These are phyloP conservation scores for Uropsilus gracilis DNA, from an alignment of 2,113 vertebrate species.

Conservation along the genomic window DNA sequence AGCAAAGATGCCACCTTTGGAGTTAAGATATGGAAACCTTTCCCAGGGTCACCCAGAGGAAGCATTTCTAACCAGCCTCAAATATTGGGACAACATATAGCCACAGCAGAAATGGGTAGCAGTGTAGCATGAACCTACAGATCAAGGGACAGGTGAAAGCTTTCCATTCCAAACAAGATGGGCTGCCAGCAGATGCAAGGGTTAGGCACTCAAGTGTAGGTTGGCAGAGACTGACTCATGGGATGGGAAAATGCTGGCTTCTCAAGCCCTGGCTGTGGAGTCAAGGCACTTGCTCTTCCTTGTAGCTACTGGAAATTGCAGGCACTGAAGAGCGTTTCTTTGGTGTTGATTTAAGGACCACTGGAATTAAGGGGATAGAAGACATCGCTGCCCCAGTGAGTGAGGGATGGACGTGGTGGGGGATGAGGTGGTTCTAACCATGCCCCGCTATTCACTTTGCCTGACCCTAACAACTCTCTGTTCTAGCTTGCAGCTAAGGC, in stretches of 20 bases:
- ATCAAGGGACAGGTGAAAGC: fast-evolving
- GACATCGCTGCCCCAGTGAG: not conserved
- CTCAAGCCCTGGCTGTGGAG: not conserved
- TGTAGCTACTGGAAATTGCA: constrained; percentile 92
- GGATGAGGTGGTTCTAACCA: not conserved
- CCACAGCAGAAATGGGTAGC: not conserved
- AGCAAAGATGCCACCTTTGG: not conserved
- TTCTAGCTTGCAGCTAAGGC: too few relatives aligned
- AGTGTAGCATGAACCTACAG: too few relatives aligned
- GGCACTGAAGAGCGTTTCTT: constrained; percentile 90
- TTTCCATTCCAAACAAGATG: not conserved
- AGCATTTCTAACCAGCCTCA: not conserved
- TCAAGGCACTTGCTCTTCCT: constrained; percentile 66
- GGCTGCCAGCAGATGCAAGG: not conserved
- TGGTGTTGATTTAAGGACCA: not conserved
- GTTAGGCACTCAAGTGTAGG: not conserved
- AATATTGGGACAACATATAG: not conserved
- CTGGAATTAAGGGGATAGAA: not conserved
- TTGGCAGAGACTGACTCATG: not conserved
- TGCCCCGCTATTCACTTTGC: not conserved
- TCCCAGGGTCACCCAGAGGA: not conserved
- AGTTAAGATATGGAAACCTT: not conserved
- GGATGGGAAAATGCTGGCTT: not conserved
- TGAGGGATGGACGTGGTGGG: not conserved
- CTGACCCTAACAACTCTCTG: not conserved